phyloP scores from a whole-genome alignment of 2,888 invertebrate species.

The Mythimna loreyi region DNA sequence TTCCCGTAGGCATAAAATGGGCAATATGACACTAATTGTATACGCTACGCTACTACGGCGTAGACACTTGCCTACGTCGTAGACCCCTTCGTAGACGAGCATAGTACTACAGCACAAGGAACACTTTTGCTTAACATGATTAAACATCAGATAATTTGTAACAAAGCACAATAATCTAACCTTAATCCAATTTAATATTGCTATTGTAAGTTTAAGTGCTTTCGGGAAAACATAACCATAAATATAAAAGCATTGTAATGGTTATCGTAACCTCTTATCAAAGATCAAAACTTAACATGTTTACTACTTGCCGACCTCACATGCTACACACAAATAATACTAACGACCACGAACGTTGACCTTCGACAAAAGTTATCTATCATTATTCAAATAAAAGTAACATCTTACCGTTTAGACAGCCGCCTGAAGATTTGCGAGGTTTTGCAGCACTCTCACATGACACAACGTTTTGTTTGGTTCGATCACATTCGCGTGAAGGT shows the following conservation, averaged over 20 bases:
- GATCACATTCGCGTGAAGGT: slow-evolving; percentile 56
- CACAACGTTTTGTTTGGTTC: slow-evolving; percentile 73
- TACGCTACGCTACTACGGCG: slow-evolving; percentile 76
- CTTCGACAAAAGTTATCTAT: slow-evolving; percentile 67
- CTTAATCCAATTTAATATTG: slow-evolving; percentile 23
- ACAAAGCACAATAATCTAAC: slow-evolving; percentile 14
- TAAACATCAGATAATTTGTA: slow-evolving; percentile 25
- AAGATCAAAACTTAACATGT: slow-evolving; percentile 69
- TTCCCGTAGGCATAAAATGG: slow-evolving; percentile 68
- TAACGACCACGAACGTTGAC: slow-evolving; percentile 70
- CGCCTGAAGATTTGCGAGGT: slow-evolving; percentile 78
- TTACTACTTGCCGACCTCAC: slow-evolving; percentile 71
- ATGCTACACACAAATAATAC: slow-evolving; percentile 63
- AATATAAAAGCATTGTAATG: slow-evolving; percentile 47
- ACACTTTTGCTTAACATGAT: slow-evolving; percentile 40
- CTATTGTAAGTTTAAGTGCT: slow-evolving; percentile 29
- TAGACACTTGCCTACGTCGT: slow-evolving; percentile 68
- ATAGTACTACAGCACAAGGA: slow-evolving; percentile 51
- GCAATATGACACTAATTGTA: slow-evolving; percentile 80
- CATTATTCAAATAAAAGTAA: slow-evolving; percentile 60
- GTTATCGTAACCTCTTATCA: slow-evolving; percentile 72
- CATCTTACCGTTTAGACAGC: slow-evolving; percentile 84
- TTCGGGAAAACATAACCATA: slow-evolving; percentile 38
- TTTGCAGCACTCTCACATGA: slow-evolving; percentile 78
- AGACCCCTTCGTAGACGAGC: slow-evolving; percentile 67